Base-by-base conservation (phyloP, 2,113 vertebrate genomes). In the Callipepla californica region DNA sequence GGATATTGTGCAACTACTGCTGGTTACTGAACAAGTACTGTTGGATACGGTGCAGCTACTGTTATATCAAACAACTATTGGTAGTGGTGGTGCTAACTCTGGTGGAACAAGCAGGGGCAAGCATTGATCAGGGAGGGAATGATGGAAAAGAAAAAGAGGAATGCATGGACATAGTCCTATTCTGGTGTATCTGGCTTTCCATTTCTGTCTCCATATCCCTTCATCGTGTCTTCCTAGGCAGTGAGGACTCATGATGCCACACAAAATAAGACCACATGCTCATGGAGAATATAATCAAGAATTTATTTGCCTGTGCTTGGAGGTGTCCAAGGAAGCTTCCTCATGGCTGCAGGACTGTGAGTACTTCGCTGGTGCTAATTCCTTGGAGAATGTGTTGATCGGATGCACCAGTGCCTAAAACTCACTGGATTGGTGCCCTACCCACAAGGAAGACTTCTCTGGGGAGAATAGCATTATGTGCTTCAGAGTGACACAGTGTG, bases 401-500 rank as follows among this genome's bases (percentile, higher is more conserved):
- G 40, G 51, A 40, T 30, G 38, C 47, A 55, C 70, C 26, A 23
- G 16, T 21, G 40, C 25, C 65, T 44, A 22, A 1, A 2, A 30
- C 20, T 13, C 18, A 2, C 22, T 30, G 45, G 11, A 8, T 34
- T 1, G 3, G 9, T 36, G 80, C 42, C 48, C 36, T 44, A 0
- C 13, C 58, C 6, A 30, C 38, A 26, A 63, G 62, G 38, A 53
- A 4, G 40, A 10, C 23, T 5, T 7, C 58, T 30, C 26, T 38
- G 15, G n/a, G n/a, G 28, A 18, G 28, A 50, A 30, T 28, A 73
- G 2, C 0, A 0, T 13, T 51, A 36, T 55, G 10, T 34, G 15
- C 9, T 57, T n/a, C 55, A 44, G 21, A 8, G 36, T 19, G 40
- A 12, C 3, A 16, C 14, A 69, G 22, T 11, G 48, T 88, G 61